Evolutionary conservation across 64 coral and sea anemone species (phyloP).

Genomic region (Dendrophyllia cribrosa): DNA sequence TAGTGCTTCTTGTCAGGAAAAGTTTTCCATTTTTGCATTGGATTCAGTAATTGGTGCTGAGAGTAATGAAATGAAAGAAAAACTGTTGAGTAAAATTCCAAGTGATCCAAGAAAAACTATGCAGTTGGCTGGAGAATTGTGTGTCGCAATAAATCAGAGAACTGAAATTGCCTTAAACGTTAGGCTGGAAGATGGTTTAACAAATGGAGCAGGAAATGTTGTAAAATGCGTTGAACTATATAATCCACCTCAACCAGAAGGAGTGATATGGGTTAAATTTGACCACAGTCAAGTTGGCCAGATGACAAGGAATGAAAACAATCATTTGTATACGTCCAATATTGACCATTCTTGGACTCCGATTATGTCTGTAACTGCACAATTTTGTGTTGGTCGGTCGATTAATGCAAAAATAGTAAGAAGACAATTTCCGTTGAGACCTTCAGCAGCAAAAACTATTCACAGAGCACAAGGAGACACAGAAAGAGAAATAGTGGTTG

Average conservation of each 20-base stretch:
- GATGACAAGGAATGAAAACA: conserved; percentile 70
- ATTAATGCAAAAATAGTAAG: neutral
- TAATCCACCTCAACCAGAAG: conserved; percentile 41
- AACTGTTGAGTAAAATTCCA: conserved; percentile 63
- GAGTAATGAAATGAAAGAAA: conserved; percentile 53
- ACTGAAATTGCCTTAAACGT: conserved; percentile 69
- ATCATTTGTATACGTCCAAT: conserved; percentile 30
- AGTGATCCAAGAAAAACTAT: conserved; percentile 60
- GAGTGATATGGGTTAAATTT: conserved; percentile 71
- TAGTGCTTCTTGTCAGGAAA: conserved; percentile 6
- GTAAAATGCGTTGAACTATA: conserved; percentile 38
- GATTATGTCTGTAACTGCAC: conserved; percentile 44
- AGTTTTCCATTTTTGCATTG: conserved; percentile 48
- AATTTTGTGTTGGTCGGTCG: conserved; percentile 44
- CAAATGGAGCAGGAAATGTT: conserved; percentile 62
- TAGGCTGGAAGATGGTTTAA: conserved; percentile 68
- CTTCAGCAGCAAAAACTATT: conserved; percentile 45
- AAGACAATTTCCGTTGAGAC: conserved; percentile 54
- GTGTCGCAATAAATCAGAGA: conserved; percentile 51
- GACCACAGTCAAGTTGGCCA: conserved; percentile 45
- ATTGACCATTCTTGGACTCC: conserved; percentile 30
- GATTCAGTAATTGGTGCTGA: conserved; percentile 70
- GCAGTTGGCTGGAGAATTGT: conserved; percentile 52
- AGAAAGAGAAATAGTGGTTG: conserved; percentile 4
- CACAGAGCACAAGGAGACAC: conserved; percentile 53